Evolutionary conservation across 2,113 vertebrate genomes (phyloP).

Genomic region (Melospiza melodia): DNA sequence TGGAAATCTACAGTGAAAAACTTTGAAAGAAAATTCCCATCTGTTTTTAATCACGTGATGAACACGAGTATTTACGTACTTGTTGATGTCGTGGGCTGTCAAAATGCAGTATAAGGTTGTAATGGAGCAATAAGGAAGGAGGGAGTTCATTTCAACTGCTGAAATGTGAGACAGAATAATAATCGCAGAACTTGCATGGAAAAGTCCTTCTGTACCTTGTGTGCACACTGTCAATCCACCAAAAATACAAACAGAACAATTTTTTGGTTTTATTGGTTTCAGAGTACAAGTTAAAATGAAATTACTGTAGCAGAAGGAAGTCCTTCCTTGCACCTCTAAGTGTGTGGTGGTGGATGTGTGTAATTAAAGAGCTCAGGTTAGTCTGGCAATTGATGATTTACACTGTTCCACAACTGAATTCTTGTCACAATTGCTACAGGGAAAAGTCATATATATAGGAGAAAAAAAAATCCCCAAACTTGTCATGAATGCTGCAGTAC

Average conservation of each 20-base stretch:
- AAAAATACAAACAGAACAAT: background rate
- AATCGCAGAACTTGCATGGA: background rate
- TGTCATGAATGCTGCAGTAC: background rate
- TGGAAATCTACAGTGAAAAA: background rate
- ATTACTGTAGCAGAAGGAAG: background rate
- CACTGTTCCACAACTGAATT: background rate
- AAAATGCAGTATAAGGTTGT: background rate
- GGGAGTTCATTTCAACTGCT: background rate
- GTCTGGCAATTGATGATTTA: background rate
- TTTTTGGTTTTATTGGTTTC: background rate
- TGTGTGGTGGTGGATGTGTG: accelerated
- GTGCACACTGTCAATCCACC: background rate
- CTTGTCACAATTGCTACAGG: background rate
- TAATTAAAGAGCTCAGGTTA: background rate
- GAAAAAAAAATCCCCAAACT: background rate
- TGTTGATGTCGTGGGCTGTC: background rate
- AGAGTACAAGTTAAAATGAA: background rate
- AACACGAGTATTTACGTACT: background rate
- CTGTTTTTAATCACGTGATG: background rate
- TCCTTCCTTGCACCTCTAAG: background rate
- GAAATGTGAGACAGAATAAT: background rate
- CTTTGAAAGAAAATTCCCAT: background rate
- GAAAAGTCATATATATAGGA: background rate
- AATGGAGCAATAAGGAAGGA: background rate
- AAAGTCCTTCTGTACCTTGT: background rate